phyloP scores from a whole-genome alignment of 35 echinoderm and acorn worm species.

The Stichopus chloronotus region DNA sequence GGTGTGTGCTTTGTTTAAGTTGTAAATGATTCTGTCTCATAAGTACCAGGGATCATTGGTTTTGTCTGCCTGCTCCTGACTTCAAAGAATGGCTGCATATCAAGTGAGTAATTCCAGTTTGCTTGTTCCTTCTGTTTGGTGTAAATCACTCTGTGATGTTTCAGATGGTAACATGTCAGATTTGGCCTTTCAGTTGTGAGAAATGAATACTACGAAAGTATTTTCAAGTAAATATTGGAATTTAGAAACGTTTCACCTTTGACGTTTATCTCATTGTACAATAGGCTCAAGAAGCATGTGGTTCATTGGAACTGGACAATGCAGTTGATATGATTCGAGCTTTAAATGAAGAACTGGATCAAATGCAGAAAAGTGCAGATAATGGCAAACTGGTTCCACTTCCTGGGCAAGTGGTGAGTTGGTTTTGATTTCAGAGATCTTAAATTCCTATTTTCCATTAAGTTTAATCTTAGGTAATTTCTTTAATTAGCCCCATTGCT shows the following conservation, averaged over 20 bases:
- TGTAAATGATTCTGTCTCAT: too few species aligned
- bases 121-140: neutral
- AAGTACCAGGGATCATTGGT: neutral
- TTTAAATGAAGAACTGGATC: conserved; percentile 79
- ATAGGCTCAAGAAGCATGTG: conserved; percentile 95
- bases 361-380: conserved; percentile 73
- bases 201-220: too few species aligned
- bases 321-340: conserved; percentile 86
- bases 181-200: neutral
- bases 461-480: neutral
- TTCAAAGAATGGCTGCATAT: neutral
- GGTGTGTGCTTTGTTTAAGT: too few species aligned
- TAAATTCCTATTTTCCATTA: neutral
- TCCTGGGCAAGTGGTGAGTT: conserved; percentile 91
- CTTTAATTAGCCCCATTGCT: neutral
- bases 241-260: too few species aligned
- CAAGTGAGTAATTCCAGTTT: neutral
- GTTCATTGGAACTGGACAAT: conserved; percentile 90
- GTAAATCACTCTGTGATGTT: neutral
- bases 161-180: neutral
- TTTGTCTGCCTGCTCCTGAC: neutral
- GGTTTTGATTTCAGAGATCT: neutral
- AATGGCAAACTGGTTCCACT: conserved; percentile 77
- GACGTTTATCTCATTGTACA: neutral
- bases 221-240: too few species aligned